phyloP scores from a whole-genome alignment of 2,888 invertebrate species.

The Strigamia crassipes region DNA sequence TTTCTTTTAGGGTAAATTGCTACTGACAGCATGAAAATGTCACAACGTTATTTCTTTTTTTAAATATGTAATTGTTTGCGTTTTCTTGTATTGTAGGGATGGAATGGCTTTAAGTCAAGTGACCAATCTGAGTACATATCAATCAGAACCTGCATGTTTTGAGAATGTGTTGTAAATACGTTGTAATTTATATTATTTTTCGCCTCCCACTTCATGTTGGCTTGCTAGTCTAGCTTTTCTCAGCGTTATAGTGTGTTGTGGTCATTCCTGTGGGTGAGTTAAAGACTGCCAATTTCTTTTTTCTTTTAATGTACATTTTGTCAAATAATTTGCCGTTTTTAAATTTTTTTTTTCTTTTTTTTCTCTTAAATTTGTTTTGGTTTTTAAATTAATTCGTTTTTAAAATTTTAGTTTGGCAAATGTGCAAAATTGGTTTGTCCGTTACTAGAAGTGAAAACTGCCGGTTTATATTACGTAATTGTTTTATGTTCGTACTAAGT shows the following conservation, averaged over 20 bases:
- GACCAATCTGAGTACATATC: slow-evolving; percentile 42
- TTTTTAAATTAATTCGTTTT: neutral
- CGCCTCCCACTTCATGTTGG: slow-evolving; percentile 42
- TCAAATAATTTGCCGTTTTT: neutral
- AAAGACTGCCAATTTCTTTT: slow-evolving; percentile 37
- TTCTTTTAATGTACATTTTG: slow-evolving; percentile 12
- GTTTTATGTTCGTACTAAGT: slow-evolving; percentile 2
- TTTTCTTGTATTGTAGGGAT: neutral
- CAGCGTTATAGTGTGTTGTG: slow-evolving; percentile 37
- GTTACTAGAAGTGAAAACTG: slow-evolving; percentile 39
- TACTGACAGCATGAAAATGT: slow-evolving; percentile 34
- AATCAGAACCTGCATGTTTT: slow-evolving; percentile 38
- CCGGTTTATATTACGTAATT: slow-evolving; percentile 14
- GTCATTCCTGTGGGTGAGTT: slow-evolving; percentile 23
- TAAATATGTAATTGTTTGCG: slow-evolving; percentile 28
- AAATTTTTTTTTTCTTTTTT: neutral
- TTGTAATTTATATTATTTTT: slow-evolving; percentile 36
- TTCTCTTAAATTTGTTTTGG: neutral
- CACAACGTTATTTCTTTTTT: slow-evolving; percentile 13
- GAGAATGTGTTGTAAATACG: slow-evolving; percentile 32
- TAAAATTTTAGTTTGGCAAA: slow-evolving; percentile 1
- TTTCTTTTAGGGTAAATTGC: neutral
- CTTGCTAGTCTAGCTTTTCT: slow-evolving; percentile 42
- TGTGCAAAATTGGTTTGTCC: slow-evolving; percentile 17
- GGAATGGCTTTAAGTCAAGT: slow-evolving; percentile 42